Conservation (phyloP, 2,113 vertebrate genomes). For the Ptychochromis oligacanthus region DNA sequence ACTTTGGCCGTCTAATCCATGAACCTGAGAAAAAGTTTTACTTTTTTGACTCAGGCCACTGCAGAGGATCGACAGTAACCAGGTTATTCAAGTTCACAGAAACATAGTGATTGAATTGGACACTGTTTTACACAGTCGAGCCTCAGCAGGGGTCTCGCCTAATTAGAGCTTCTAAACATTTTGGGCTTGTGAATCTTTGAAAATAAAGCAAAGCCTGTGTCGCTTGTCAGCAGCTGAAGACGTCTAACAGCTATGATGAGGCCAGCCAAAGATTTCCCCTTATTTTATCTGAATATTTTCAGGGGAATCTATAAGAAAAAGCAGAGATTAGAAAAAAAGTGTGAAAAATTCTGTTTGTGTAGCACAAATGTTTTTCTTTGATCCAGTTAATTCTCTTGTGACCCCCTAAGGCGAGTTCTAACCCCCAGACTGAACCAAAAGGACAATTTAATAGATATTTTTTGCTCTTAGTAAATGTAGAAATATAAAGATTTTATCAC, state of each 20-base stretch:
- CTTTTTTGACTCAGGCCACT: not conserved
- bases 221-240: not conserved
- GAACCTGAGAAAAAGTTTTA: not conserved
- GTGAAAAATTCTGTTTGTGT: not conserved
- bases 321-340: not conserved
- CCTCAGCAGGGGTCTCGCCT: not conserved
- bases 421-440: not conserved
- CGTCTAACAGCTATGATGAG: not conserved
- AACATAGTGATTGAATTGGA: not conserved
- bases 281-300: not conserved
- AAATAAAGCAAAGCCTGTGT: not conserved
- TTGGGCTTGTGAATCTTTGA: not conserved
- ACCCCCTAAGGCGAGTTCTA: not conserved
- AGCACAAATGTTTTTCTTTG: not conserved
- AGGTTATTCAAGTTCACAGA: not conserved
- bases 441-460: conserved; percentile 21
- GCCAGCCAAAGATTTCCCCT: not conserved
- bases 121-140: not conserved
- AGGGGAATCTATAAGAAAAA: not conserved
- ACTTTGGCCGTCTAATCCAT: not conserved
- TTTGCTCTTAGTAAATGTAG: conserved; percentile 20
- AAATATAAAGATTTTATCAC: conserved; percentile 43
- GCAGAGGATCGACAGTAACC: not conserved
- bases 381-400: conserved; percentile 7
- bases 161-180: not conserved